These are phyloP conservation scores for Zootoca vivipara DNA, from an alignment of 2,113 vertebrate genomes.

Conservation along the genomic window DNA sequence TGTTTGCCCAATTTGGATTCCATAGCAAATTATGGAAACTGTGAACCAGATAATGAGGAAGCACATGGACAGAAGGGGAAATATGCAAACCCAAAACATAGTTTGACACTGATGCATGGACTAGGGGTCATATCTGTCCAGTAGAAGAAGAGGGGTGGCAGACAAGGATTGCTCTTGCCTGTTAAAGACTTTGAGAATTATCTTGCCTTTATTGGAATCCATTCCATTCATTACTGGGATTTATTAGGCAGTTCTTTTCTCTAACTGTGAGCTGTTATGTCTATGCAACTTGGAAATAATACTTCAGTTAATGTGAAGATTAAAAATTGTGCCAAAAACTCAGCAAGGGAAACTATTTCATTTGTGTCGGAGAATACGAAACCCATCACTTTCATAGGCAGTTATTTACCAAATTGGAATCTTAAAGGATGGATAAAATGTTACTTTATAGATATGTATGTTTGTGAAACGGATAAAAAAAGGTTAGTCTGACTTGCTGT, in stretches of 20 bases:
- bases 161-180: neutral
- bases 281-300: constrained; percentile 13
- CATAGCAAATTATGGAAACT: neutral
- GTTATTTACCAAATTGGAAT: constrained; percentile 69
- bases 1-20: neutral
- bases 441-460: constrained; percentile 72
- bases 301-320: neutral
- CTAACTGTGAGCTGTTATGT: constrained; percentile 29
- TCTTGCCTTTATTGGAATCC: neutral
- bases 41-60: neutral
- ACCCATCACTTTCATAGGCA: constrained; percentile 51
- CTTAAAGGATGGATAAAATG: constrained; percentile 75
- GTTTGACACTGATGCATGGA: neutral
- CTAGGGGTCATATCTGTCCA: neutral
- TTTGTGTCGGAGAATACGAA: constrained; percentile 42
- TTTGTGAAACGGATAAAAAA: constrained; percentile 77
- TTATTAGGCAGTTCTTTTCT: neutral
- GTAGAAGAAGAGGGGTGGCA: neutral
- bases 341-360: constrained; percentile 24
- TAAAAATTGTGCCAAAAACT: constrained; percentile 12
- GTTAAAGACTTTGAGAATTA: neutral
- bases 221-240: neutral
- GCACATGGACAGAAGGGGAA: neutral
- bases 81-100: neutral
- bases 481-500: constrained; percentile 9